phyloP scores from a whole-genome alignment of 2,113 vertebrate species.

The Equus przewalskii region DNA sequence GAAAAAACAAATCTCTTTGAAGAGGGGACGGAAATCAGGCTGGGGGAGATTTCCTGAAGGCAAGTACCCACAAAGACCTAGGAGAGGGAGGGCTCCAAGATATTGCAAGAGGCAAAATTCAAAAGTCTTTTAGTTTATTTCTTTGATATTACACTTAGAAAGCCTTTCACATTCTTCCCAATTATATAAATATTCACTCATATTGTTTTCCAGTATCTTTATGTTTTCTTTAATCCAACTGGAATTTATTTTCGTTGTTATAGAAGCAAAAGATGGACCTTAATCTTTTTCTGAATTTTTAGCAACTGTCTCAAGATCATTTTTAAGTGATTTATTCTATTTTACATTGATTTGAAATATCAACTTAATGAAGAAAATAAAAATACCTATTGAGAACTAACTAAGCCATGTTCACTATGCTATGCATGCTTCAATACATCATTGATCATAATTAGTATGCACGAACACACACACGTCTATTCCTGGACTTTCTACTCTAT shows the following conservation, averaged over 20 bases:
- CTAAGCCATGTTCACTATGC: background rate
- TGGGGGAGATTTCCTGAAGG: background rate
- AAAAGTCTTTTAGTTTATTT: background rate
- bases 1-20: background rate
- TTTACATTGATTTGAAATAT: background rate
- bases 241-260: background rate
- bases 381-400: background rate
- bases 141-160: background rate
- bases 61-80: background rate
- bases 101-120: background rate
- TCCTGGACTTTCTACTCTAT: background rate
- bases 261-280: background rate
- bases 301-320: background rate
- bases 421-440: background rate
- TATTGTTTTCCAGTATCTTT: background rate
- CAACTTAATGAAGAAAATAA: background rate
- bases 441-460: background rate
- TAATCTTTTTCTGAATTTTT: background rate
- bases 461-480: background rate
- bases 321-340: conserved; percentile 3
- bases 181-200: background rate
- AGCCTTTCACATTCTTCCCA: background rate
- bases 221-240: background rate
- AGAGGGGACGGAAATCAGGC: background rate
- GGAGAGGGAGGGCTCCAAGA: background rate